Percentiles rank a stretch among this genome's conserved stretches.
These are phyloP conservation scores for Bradypus variegatus DNA, from an alignment of 2,797 vertebrate genomes.

Conservation along the genomic window DNA sequence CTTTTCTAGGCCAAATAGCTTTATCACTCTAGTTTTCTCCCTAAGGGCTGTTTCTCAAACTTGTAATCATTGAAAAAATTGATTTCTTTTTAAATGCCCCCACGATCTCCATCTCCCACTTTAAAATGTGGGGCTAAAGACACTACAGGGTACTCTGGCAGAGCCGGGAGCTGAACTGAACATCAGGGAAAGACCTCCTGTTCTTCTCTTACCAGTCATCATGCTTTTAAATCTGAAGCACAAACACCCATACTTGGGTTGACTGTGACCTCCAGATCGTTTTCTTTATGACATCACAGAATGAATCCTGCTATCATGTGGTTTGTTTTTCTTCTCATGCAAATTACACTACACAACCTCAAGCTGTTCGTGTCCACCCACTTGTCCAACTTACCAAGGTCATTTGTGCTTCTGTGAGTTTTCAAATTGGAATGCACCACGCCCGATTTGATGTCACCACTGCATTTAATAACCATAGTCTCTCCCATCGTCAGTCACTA, in stretches of 20 bases:
- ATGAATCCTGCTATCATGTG: constrained; percentile 52
- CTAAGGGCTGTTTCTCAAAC: constrained; percentile 1
- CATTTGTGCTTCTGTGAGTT: constrained; percentile 54
- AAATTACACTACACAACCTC: constrained; percentile 44
- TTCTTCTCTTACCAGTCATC: constrained; percentile 28
- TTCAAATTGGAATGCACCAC: constrained; percentile 60
- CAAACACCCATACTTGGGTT: neutral
- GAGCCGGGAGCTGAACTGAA: neutral
- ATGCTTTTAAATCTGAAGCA: constrained; percentile 40
- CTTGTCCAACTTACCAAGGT: constrained; percentile 50
- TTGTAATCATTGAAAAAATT: constrained; percentile 16
- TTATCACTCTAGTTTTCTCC: constrained; percentile 37
- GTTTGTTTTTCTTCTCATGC: constrained; percentile 60
- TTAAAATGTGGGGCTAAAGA: constrained; percentile 14
- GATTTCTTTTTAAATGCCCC: neutral
- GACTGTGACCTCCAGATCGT: constrained; percentile 36
- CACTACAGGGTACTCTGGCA: neutral
- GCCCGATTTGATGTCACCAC: constrained; percentile 58
- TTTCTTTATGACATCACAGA: constrained; percentile 54
- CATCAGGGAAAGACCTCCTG: neutral
- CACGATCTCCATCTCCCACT: neutral
- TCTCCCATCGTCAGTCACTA: constrained; percentile 41
- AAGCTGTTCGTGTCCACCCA: constrained; percentile 49
- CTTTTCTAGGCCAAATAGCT: constrained; percentile 15
- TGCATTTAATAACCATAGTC: constrained; percentile 59